Evolutionary conservation across 2,113 vertebrate genomes (phyloP).

Genomic region (Nothocercus julius): DNA sequence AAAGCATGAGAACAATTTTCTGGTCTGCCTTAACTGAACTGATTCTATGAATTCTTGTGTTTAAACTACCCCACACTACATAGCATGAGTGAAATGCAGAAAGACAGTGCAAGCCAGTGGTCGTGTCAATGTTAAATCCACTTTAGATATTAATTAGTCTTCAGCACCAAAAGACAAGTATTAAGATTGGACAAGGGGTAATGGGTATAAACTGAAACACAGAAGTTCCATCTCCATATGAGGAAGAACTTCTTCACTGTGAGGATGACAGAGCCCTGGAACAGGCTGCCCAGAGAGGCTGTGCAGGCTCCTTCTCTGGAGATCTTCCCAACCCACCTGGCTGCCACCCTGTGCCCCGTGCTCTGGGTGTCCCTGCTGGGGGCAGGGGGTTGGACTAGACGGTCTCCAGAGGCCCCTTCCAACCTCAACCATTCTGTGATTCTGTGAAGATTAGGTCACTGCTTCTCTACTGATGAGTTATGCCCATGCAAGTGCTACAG

Average conservation of each 20-base stretch:
- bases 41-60: neutral
- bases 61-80: neutral
- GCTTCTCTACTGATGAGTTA: neutral
- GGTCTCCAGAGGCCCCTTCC: no score
- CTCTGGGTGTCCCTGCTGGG: no score
- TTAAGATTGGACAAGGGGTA: neutral
- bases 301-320: no score
- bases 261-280: no score
- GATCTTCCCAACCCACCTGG: no score
- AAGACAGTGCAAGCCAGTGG: neutral
- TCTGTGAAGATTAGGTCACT: neutral
- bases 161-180: neutral
- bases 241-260: no score
- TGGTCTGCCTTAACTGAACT: neutral
- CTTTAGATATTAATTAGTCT: neutral
- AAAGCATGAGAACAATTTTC: neutral
- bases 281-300: no score
- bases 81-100: neutral
- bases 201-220: no score
- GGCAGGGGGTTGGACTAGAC: no score
- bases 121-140: neutral
- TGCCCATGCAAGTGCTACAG: fast-evolving
- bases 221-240: no score
- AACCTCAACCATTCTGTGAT: no score
- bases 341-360: no score